Evolutionary conservation across 64 coral and sea anemone species (phyloP), one percentile per base, ranked within the genome.

Genomic region (Trachythela sp.): DNA sequence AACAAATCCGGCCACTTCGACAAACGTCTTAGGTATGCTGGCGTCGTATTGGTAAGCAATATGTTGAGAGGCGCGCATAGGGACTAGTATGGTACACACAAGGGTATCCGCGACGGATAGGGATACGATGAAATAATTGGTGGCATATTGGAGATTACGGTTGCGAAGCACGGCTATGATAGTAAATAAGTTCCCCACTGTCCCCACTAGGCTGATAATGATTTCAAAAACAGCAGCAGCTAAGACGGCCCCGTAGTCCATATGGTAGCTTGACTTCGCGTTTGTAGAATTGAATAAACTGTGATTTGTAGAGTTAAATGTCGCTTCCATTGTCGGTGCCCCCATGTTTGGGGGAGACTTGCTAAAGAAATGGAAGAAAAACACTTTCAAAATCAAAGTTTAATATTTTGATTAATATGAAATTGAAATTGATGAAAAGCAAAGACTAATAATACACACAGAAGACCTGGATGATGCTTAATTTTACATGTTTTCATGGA

Each of bases 21-120:
- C 75, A 38, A 80, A 80, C 4, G 75, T 39, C 37, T 80, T 80
- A 2, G 75, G 75, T 37, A 80, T 39, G 13, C 37, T 80, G 4
- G 33, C 2, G 15, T 80, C 32, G 37, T 80, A 80, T 80, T 80
- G 75, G 33, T 80, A 80, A 17, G 76, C 70, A 24, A 97, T 86
- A 51, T 97, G 94, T 70, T 97, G 94, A 2, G 92, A 87, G 9
- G 92, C 89, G 87, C 94, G 87, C 94, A 97, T 97, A 0, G 94
- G 94, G 11, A 97, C 94, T 0, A 97, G 89, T 51, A 94, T 89
- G 0, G 40, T 86, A 43, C 94, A 88, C 1, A 97, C 94, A 0
- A 97, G 68, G 8, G 89, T 26, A 86, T 97, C 94, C 9, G 94
- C 94, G 10, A 97, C 87, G 40, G 86, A 85, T 35, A 97, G 70